phyloP scores from a whole-genome alignment of 2,113 vertebrate genomes.

The Cnemophilus loriae region DNA sequence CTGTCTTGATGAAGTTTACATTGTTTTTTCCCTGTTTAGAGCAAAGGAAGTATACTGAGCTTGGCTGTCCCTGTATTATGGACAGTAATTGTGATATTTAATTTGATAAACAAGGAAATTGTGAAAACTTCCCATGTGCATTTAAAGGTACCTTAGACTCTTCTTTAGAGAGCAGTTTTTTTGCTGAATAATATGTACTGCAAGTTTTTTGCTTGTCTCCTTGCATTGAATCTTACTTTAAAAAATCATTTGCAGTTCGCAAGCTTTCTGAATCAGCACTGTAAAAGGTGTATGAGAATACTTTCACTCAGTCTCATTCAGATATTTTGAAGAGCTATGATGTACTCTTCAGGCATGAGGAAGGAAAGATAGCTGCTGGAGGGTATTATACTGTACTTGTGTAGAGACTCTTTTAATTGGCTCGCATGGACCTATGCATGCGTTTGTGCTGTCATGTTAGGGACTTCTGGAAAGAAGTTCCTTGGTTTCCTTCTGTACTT shows the following conservation, averaged over 20 bases:
- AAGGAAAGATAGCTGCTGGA: neutral
- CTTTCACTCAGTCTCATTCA: neutral
- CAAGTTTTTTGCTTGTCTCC: neutral
- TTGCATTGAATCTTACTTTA: neutral
- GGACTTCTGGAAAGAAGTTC: neutral
- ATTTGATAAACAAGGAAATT: neutral
- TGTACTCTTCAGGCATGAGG: neutral
- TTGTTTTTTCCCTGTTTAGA: neutral
- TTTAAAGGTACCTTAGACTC: neutral
- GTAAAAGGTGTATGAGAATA: neutral
- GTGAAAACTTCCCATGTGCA: neutral
- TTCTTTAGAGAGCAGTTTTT: neutral
- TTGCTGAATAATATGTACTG: neutral
- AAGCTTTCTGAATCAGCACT: neutral
- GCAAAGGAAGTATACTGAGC: neutral
- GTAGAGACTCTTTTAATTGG: neutral
- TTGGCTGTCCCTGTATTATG: neutral
- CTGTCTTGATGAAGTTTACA: neutral
- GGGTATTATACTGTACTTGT: accelerated
- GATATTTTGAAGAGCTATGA: neutral
- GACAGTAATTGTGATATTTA: neutral
- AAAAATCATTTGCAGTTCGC: neutral
- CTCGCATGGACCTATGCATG: neutral
- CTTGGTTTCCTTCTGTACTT: neutral
- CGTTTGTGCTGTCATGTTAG: neutral